Evolutionary conservation across 2,888 invertebrate species (phyloP), one percentile per base, ranked within the genome.

Genomic region (Frankliniella fusca): DNA sequence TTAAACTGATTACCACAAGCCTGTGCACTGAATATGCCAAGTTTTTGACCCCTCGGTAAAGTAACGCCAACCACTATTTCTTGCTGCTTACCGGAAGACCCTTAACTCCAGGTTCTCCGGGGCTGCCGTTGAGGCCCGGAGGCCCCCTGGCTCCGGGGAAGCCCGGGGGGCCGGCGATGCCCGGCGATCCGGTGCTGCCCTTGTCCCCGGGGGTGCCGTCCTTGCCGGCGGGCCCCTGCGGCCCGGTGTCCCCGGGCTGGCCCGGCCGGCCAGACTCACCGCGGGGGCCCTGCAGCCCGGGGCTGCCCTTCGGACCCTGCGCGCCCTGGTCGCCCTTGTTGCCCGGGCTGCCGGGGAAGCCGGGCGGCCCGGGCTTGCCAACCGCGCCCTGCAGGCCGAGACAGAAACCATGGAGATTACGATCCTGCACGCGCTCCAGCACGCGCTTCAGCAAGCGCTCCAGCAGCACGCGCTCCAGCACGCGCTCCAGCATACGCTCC

Each of bases 311-410:
- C 0, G 94, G 92, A 0, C 95, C 96, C 83, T 88, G 87, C 81
- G 90, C 86, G 38, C 96, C 96, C 88, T 91, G 91, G 87, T 95
- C 95, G 20, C 84, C 84, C 82, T 84, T 84, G 61, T 92, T 89
- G 5, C 96, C 96, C 48, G 94, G 93, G 84, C 90, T 90, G 50
- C 97, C 97, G 11, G 95, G 94, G 86, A 95, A 95, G 3, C 97
- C 97, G 48, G 95, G 95, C 23, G 95, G 90, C 5, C 96, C 97
- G 28, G 94, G 90, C 88, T 96, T 95, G 1, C 97, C 97, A 81
- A 93, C 89, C 49, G 93, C 90, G 65, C 96, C 96, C 93, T 94
- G 84, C 5, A 87, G 87, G 84, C 28, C 81, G 83, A 82, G 80
- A 54, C 49, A 83, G 81, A 82, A 80, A 82, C 76, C 38, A 38